Evolutionary conservation across 1,140 invertebrate species (phyloP).

Genomic region (Drosophila busckii): DNA sequence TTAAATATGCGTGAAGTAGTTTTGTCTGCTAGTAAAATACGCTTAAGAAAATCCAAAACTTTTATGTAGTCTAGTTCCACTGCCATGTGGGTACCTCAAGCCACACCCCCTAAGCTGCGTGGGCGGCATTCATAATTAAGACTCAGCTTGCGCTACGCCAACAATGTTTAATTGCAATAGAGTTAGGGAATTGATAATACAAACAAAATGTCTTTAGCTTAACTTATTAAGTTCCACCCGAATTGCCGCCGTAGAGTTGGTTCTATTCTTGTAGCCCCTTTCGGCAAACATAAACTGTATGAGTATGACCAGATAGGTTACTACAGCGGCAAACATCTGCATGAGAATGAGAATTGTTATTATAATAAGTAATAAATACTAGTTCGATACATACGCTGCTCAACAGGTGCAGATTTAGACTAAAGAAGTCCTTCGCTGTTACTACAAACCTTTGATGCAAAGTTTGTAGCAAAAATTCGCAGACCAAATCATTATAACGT

Average conservation of each 20-base stretch:
- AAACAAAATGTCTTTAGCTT: too few relatives aligned
- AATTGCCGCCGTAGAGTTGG: too few relatives aligned
- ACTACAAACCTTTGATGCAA: slow-evolving; percentile 67
- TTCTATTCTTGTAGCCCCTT: slow-evolving; percentile 8
- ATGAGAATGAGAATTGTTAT: too few relatives aligned
- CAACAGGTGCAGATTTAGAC: slow-evolving; percentile 56
- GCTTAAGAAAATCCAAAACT: slow-evolving; percentile 61
- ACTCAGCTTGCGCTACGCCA: slow-evolving; percentile 10
- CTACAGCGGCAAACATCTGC: slow-evolving; percentile 71
- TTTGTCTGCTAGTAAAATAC: slow-evolving; percentile 47
- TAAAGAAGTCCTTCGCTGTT: slow-evolving; percentile 72
- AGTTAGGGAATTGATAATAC: too few relatives aligned
- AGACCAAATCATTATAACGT: slow-evolving; percentile 65
- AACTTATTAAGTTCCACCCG: too few relatives aligned
- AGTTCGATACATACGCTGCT: slow-evolving; percentile 47
- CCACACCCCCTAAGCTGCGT: slow-evolving; percentile 9
- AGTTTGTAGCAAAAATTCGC: slow-evolving; percentile 63
- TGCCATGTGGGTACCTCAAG: slow-evolving; percentile 9
- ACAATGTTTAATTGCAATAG: slow-evolving; percentile 6
- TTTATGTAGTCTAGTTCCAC: slow-evolving; percentile 53
- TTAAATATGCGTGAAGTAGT: slow-evolving; percentile 76
- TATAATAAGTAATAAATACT: background rate
- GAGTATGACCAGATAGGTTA: slow-evolving; percentile 73
- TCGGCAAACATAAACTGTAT: slow-evolving; percentile 76
- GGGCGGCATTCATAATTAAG: slow-evolving; percentile 69